Evolutionary conservation across 2,888 invertebrate species (phyloP), one percentile per base, ranked within the genome.

Genomic region (Aphrophora alni): DNA sequence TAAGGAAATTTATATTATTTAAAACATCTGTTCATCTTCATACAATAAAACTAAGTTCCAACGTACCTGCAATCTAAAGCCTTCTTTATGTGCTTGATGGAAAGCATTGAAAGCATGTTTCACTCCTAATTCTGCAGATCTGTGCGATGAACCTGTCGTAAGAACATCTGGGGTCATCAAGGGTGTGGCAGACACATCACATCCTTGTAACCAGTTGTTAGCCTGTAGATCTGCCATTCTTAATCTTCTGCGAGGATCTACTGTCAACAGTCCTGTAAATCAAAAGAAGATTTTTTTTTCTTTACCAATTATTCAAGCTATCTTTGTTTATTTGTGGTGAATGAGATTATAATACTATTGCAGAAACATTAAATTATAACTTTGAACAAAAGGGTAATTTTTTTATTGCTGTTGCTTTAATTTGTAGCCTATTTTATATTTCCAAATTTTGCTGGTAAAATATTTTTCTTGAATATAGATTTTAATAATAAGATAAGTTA

Each of bases 171-270:
- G 93, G 0, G 93, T 93, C 88, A 91, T 91, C 69, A 93, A 88
- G 72, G 93, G 90, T 33, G 91, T 90, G 85, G 90, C 87, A 68
- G 90, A 87, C 85, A 89, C 89, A 38, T 86, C 86, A 76, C 86
- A 86, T 17, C 88, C 89, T 51, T 88, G 87, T 71, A 95, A 88
- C 95, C 95, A 95, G 28, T 91, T 89, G 87, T 94, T 93, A n/a
- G 89, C 88, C 14, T 92, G 88, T 79, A 97, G 89, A 81, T 93
- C 93, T 26, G 88, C 87, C 88, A 95, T 93, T 4, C 92, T 91
- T 83, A 95, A 89, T 75, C 97, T 90, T 81, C 92, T 90, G 70
- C 90, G 89, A 0, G 96, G 95, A 86, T 97, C 95, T 7, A 96
- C 94, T 0, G 94, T 94, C 75, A 98, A 89, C 80, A 98, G 89